Percentiles rank a stretch among this genome's conserved stretches.
phyloP scores from a whole-genome alignment of 2,113 vertebrate species.

The Oceanodroma tethys region DNA sequence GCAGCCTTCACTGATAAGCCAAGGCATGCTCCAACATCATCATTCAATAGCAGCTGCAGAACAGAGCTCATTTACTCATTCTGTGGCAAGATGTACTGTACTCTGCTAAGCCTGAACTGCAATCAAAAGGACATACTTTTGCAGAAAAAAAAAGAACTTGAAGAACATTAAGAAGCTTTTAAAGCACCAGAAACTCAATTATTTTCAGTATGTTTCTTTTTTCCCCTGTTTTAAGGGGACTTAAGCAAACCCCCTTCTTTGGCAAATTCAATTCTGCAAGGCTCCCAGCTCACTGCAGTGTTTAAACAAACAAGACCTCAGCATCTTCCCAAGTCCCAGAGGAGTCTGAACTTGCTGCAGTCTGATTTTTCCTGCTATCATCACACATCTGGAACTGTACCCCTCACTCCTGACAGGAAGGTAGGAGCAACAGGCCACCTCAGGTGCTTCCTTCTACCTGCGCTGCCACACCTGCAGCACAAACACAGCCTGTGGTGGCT shows the following conservation, averaged over 20 bases:
- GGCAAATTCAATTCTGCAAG: background rate
- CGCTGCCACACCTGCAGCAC: background rate
- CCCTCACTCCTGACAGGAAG: background rate
- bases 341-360: background rate
- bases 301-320: conserved; percentile 20
- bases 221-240: background rate
- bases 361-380: background rate
- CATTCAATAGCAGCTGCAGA: conserved; percentile 47
- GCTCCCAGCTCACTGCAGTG: background rate
- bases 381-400: background rate
- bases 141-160: background rate
- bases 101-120: conserved; percentile 23
- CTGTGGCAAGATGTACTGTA: conserved; percentile 45
- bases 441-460: background rate
- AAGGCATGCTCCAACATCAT: conserved; percentile 36
- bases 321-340: background rate
- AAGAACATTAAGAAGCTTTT: conserved; percentile 48
- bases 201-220: conserved; percentile 11
- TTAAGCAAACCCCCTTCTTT: background rate
- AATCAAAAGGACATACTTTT: conserved; percentile 43
- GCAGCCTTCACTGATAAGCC: conserved; percentile 35
- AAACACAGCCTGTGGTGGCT: background rate
- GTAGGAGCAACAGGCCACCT: background rate
- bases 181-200: conserved; percentile 53
- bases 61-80: conserved; percentile 42